Base-by-base conservation (phyloP, 2,888 invertebrate species). In the Icerya purchasi region DNA sequence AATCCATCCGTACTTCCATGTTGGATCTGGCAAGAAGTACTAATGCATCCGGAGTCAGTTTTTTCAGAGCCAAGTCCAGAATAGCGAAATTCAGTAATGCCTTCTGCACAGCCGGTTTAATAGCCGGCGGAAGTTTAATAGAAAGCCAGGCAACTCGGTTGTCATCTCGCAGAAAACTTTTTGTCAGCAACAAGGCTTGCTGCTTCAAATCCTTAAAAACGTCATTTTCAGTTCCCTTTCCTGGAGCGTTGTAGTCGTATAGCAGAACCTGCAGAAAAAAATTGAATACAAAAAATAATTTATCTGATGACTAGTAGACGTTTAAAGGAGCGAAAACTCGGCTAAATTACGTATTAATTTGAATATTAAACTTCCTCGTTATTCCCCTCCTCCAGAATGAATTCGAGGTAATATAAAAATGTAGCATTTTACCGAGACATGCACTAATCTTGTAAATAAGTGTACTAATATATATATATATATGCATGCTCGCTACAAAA, bases 1-100 rank as follows among this genome's bases (percentile, higher is more conserved):
- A 93, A 69, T 93, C 92, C 54, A 81, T 74, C 66, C 80, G 81
- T 65, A 87, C 77, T 66, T 83, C 82, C 68, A 83, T 78, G 65
- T 79, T 77, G 53, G 81, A 78, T 64, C 80, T 78, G 51, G 78
- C 76, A 64, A 86, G 71, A 63, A 90, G 73, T 61, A 89, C 72
- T 8, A 91, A 73, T 66, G 83, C 80, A 63, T 90, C 87, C 0
- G 80, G 72, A 2, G 82, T 76, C 63, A 86, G 77, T 69, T 84
- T 84, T 63, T 78, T 77, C 58, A 83, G 69, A 1, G 83, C 80
- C 63, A 82, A 74, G 71, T 84, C 84, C 22, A 82, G 74, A 18
- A 85, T 72, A 20, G 78, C 80, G 65, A 83, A 76, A 22, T 67
- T 63, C 23, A 72, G 21, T 68, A 70, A 58, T 49, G 65, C 62